Base-by-base conservation (phyloP, 1,140 invertebrate species). In the Pachypeltis micranthus region DNA sequence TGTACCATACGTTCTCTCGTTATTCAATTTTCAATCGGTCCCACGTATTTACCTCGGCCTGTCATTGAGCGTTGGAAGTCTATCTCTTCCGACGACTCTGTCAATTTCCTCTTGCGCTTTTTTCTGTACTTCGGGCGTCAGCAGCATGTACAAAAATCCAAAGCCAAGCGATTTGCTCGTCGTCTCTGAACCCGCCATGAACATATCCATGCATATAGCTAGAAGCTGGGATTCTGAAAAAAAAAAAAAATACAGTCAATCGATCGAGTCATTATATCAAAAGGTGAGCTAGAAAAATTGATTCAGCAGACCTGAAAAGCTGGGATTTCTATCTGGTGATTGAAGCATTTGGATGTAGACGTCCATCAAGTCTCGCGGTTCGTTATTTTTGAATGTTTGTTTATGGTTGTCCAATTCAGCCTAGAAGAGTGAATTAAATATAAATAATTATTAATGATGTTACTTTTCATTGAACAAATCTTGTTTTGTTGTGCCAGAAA, bases 71-170 rank as follows among this genome's bases (percentile, higher is more conserved):
- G 77, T 77, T 1, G 88, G 88, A 44, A 81, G 72, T 66, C 85
- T 73, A 29, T 86, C 79, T 61, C 79, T 75, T 0, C 85, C 87
- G 28, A 93, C 77, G 0, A 91, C 79, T 65, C 74, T 71, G 70
- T 92, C 90, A 64, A 94, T 84, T 78, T 94, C 90, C 54, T 81
- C 78, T 64, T 88, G 86, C 0, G 87, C 87, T 73, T 85, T 87
- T 61, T 76, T 80, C 69, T 93, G 90, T 1, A 91, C 81, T 21
- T 88, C 78, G n/a, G 85, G 89, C 70, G 88, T 80, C 44, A 85
- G 72, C 0, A 91, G 79, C 65, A 94, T 74, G 66, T 88, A 85
- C 58, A 91, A 80, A 59, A 94, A 85, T 44, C 83, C 81, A 70
- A 90, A 91, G 23, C 83, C 82, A 67, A 91, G 75, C 25, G 82